Evolutionary conservation across 2,888 invertebrate genomes (phyloP).

Genomic region (Rhamnusium bicolor): DNA sequence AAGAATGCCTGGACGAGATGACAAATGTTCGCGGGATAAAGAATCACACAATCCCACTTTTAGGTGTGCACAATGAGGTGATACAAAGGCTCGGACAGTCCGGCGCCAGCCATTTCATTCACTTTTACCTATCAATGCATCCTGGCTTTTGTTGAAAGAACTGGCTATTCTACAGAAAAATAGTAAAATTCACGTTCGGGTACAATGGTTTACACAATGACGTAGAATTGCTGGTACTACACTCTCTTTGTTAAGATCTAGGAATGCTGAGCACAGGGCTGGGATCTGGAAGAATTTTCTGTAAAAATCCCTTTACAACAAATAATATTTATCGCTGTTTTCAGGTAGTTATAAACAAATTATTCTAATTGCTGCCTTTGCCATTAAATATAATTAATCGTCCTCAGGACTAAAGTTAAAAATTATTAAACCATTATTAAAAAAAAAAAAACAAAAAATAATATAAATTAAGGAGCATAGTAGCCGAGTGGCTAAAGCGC

Average conservation of each 20-base stretch:
- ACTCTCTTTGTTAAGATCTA: not conserved
- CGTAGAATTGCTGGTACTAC: slow-evolving; percentile 10
- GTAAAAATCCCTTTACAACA: too few species aligned
- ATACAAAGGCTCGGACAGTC: slow-evolving; percentile 52
- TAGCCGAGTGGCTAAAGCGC: too few species aligned
- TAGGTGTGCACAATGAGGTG: slow-evolving; percentile 46
- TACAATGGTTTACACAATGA: slow-evolving; percentile 7
- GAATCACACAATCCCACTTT: slow-evolving; percentile 48
- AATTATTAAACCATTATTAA: too few species aligned
- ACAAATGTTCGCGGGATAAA: slow-evolving; percentile 54
- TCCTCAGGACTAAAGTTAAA: too few species aligned
- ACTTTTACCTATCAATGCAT: slow-evolving; percentile 44
- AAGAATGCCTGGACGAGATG: slow-evolving; percentile 48
- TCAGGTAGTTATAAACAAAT: too few species aligned
- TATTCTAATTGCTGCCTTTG: too few species aligned
- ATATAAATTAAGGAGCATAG: too few species aligned
- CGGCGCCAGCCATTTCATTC: slow-evolving; percentile 61
- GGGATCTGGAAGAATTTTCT: not conserved
- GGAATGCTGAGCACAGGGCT: slow-evolving; percentile 12
- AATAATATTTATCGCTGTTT: too few species aligned
- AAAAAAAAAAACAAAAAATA: too few species aligned
- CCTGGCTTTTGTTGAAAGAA: slow-evolving; percentile 8
- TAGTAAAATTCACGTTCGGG: slow-evolving; percentile 17
- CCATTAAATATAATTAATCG: too few species aligned
- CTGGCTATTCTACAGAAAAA: slow-evolving; percentile 1